A percentile compares a stretch with the other conserved stretches of the same genome.
Conservation (phyloP, 2,888 invertebrate species). For the Tethea ocularis region DNA sequence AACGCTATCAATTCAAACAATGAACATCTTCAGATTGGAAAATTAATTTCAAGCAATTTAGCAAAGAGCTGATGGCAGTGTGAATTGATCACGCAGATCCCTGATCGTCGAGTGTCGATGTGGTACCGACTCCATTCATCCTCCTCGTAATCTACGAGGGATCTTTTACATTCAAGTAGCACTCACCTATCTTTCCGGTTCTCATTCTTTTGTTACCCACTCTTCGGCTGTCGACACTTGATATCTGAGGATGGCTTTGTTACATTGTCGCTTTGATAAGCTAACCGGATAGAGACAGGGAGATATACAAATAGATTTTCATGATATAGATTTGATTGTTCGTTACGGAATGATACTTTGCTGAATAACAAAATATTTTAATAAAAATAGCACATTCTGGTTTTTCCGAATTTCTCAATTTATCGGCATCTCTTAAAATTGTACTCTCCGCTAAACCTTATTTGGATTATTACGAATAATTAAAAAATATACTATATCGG, state of each 20-base stretch:
- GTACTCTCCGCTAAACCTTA: too few species aligned
- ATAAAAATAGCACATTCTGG: too few species aligned
- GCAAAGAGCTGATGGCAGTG: constrained; percentile 42
- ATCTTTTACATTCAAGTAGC: constrained; percentile 61
- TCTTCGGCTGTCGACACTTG: constrained; percentile 65
- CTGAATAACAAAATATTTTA: neutral
- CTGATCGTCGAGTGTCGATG: constrained; percentile 36
- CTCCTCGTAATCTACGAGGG: constrained; percentile 58
- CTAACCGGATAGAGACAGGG: constrained; percentile 36
- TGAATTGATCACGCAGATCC: constrained; percentile 79
- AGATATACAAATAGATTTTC: constrained; percentile 30
- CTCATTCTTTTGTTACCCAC: constrained; percentile 76
- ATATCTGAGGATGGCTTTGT: constrained; percentile 72
- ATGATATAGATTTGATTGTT: constrained; percentile 8
- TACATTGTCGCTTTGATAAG: constrained; percentile 72
- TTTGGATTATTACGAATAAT: too few species aligned
- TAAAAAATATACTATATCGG: too few species aligned
- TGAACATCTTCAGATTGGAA: constrained; percentile 3
- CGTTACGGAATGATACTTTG: neutral
- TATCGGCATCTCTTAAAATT: too few species aligned
- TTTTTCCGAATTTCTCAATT: too few species aligned
- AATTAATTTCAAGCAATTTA: constrained; percentile 3
- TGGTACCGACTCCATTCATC: constrained; percentile 55
- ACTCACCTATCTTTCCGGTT: constrained; percentile 78
- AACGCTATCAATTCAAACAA: neutral